phyloP scores from a whole-genome alignment of 1,140 invertebrate species.

The Matsumurasca onukii region DNA sequence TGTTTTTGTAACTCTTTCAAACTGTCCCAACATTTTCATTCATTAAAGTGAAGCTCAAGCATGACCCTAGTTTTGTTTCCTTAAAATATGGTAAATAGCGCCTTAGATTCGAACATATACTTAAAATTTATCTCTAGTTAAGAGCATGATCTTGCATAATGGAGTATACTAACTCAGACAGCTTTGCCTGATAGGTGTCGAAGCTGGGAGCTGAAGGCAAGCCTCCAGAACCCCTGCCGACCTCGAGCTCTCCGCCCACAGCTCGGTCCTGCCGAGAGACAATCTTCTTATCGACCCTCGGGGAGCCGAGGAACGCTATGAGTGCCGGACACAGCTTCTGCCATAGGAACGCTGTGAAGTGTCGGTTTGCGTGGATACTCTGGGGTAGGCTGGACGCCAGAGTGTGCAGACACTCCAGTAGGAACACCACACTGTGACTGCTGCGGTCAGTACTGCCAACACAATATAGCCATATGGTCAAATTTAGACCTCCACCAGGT shows the following conservation, averaged over 20 bases:
- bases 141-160: too few relatives aligned
- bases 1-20: too few relatives aligned
- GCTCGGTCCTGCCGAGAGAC: constrained; percentile 59
- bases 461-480: background rate
- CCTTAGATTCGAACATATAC: too few relatives aligned
- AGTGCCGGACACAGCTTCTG: constrained; percentile 88
- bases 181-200: constrained; percentile 76
- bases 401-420: constrained; percentile 83
- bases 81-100: too few relatives aligned
- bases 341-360: constrained; percentile 86
- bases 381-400: constrained; percentile 79
- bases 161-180: constrained; percentile 75
- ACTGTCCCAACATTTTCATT: too few relatives aligned
- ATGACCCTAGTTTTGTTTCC: too few relatives aligned
- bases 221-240: constrained; percentile 69
- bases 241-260: constrained; percentile 45
- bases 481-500: too few relatives aligned
- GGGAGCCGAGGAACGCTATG: constrained; percentile 81
- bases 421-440: constrained; percentile 55
- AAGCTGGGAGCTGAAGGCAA: constrained; percentile 70
- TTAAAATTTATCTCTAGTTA: too few relatives aligned
- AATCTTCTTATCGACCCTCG: constrained; percentile 71
- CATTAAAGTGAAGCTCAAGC: too few relatives aligned
- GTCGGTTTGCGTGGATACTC: constrained; percentile 75
- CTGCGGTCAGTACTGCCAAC: constrained; percentile 29